Percentiles rank a stretch among this genome's conserved stretches.
Conservation (phyloP, 2,888 invertebrate genomes). For the Dicyrtoma fusca region DNA sequence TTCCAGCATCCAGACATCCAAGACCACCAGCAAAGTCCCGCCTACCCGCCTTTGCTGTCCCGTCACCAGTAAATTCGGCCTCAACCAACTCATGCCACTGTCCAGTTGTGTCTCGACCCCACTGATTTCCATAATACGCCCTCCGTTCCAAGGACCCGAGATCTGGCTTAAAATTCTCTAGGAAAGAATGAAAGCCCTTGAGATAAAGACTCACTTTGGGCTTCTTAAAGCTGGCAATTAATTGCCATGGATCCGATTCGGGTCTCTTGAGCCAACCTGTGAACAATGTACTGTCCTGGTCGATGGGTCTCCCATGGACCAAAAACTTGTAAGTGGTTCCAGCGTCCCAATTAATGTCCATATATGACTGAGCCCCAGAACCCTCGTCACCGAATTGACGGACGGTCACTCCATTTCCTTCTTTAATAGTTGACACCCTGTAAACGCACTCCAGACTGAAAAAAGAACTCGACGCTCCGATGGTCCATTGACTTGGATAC, state of each 20-base stretch:
- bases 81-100: conserved; percentile 44
- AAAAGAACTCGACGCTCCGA: conserved; percentile 50
- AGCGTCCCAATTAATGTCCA: conserved; percentile 48
- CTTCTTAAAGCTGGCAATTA: conserved; percentile 48
- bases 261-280: conserved; percentile 50
- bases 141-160: conserved; percentile 42
- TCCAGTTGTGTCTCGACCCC: conserved; percentile 39
- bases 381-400: conserved; percentile 54
- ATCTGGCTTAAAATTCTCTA: conserved; percentile 49
- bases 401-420: conserved; percentile 44
- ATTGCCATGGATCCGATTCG: conserved; percentile 37
- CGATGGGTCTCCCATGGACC: conserved; percentile 42
- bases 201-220: conserved; percentile 42
- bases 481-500: conserved; percentile 50
- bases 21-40: conserved; percentile 47
- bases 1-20: conserved; percentile 18
- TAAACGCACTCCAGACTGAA: conserved; percentile 52
- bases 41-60: conserved; percentile 37
- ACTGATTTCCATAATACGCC: conserved; percentile 47
- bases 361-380: conserved; percentile 49
- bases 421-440: conserved; percentile 41
- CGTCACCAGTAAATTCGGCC: conserved; percentile 48
- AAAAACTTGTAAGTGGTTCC: conserved; percentile 47
- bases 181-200: conserved; percentile 21
- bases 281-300: conserved; percentile 42